Percentiles rank a stretch among this genome's conserved stretches.
phyloP scores from a whole-genome alignment of 2,888 invertebrate genomes.

The Eristalinus sepulchralis region DNA sequence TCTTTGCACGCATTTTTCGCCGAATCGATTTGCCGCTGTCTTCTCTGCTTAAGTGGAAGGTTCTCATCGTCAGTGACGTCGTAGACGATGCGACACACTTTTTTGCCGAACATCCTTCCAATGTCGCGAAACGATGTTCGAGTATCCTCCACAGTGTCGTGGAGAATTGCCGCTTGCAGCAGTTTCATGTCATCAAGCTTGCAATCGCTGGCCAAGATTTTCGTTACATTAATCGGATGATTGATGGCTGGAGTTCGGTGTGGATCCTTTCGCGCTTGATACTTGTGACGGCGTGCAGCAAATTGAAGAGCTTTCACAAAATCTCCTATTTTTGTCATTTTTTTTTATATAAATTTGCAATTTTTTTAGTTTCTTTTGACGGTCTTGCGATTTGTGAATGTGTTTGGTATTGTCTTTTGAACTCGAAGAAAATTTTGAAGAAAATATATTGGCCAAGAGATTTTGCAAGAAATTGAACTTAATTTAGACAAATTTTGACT shows the following conservation, averaged over 20 bases:
- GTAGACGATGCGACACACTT: not conserved
- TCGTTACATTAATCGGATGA: slow-evolving; percentile 89
- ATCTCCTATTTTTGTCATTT: not conserved
- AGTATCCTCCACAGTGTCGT: slow-evolving; percentile 93
- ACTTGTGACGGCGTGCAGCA: slow-evolving; percentile 87
- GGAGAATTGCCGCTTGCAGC: slow-evolving; percentile 87
- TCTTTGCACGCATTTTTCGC: slow-evolving; percentile 84
- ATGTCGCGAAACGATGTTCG: slow-evolving; percentile 88
- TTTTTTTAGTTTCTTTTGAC: too few relatives aligned
- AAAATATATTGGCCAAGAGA: too few relatives aligned
- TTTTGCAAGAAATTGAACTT: too few relatives aligned
- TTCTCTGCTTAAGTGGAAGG: not conserved
- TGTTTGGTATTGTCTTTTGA: too few relatives aligned
- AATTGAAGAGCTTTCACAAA: slow-evolving; percentile 82
- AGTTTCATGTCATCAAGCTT: slow-evolving; percentile 82
- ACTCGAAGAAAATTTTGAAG: too few relatives aligned
- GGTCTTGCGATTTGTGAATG: too few relatives aligned
- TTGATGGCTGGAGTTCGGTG: slow-evolving; percentile 89
- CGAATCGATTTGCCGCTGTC: slow-evolving; percentile 84
- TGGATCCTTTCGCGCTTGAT: slow-evolving; percentile 86
- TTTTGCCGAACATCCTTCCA: slow-evolving; percentile 82
- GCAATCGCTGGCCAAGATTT: slow-evolving; percentile 85
- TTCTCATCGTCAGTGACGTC: not conserved
- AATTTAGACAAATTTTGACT: too few relatives aligned
- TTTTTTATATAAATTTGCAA: not conserved